phyloP scores from a whole-genome alignment of 2,888 invertebrate genomes.

The Fragum whitleyi region DNA sequence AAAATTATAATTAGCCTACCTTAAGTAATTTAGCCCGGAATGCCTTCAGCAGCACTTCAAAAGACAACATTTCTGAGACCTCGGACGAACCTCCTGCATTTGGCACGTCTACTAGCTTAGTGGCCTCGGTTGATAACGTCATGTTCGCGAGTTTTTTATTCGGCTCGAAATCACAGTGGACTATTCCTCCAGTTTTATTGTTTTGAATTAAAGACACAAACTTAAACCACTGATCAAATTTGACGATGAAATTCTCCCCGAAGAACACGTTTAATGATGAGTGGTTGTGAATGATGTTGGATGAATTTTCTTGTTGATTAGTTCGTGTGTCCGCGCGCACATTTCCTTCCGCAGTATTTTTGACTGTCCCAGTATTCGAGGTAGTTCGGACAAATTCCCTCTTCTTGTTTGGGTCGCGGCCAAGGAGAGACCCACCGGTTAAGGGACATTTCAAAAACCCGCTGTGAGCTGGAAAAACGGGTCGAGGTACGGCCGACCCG shows the following conservation, averaged over 20 bases:
- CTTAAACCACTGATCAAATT: conserved; percentile 71
- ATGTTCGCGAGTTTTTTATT: conserved; percentile 68
- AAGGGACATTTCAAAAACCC: conserved; percentile 56
- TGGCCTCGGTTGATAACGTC: conserved; percentile 75
- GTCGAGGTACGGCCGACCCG: conserved; percentile 22
- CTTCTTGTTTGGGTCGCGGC: conserved; percentile 66
- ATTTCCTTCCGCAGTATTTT: neutral
- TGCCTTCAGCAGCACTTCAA: conserved; percentile 76
- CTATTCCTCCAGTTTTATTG: conserved; percentile 68
- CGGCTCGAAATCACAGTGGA: conserved; percentile 74
- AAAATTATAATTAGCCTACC: no score
- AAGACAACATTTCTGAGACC: conserved; percentile 82
- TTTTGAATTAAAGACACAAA: conserved; percentile 72
- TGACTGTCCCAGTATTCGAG: conserved; percentile 36
- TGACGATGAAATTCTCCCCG: conserved; percentile 77
- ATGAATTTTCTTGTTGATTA: neutral
- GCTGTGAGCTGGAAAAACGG: conserved; percentile 35
- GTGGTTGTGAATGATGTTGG: conserved; percentile 2
- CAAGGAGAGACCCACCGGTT: conserved; percentile 56
- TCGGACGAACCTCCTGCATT: conserved; percentile 84
- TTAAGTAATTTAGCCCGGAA: conserved; percentile 74
- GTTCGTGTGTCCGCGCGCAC: neutral
- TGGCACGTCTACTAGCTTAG: conserved; percentile 76
- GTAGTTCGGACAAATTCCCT: conserved; percentile 37
- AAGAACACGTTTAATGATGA: conserved; percentile 74